Conservation (phyloP, 2,888 invertebrate species). For the Dioctria rufipes region DNA sequence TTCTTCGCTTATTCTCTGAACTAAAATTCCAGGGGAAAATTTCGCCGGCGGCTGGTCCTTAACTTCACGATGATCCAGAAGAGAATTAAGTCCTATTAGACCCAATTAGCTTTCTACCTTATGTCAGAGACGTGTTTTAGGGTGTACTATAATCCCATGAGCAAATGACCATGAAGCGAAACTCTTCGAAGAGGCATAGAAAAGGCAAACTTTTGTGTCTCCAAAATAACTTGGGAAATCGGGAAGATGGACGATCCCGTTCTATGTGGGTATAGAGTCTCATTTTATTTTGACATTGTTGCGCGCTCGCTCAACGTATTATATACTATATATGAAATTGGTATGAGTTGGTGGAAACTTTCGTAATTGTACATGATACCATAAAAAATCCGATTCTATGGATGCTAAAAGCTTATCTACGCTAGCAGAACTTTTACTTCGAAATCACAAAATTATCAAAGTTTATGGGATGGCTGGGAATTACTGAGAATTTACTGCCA, state of each 20-base stretch:
- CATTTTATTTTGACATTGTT: conserved; percentile 14
- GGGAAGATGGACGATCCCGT: background rate
- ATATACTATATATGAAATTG: background rate
- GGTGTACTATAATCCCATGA: background rate
- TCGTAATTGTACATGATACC: background rate
- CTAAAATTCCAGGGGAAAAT: background rate
- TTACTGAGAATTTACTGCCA: conserved; percentile 26
- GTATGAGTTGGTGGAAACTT: background rate
- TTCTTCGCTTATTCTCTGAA: background rate
- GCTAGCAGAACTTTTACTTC: conserved; percentile 7
- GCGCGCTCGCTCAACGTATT: background rate
- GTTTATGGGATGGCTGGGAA: background rate
- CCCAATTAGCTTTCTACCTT: conserved; percentile 50
- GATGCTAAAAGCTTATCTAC: conserved; percentile 14
- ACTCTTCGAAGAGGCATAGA: background rate
- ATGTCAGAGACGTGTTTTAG: background rate
- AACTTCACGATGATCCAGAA: conserved; percentile 26
- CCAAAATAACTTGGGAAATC: background rate
- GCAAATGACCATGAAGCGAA: conserved; percentile 17
- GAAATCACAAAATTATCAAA: conserved; percentile 20
- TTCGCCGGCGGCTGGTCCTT: background rate
- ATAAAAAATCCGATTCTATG: background rate
- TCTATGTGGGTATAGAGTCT: background rate
- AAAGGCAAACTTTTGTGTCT: background rate
- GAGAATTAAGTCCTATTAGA: conserved; percentile 49